Evolutionary conservation across 2,797 vertebrate genomes (phyloP).

Genomic region (Clarias laeviceps): DNA sequence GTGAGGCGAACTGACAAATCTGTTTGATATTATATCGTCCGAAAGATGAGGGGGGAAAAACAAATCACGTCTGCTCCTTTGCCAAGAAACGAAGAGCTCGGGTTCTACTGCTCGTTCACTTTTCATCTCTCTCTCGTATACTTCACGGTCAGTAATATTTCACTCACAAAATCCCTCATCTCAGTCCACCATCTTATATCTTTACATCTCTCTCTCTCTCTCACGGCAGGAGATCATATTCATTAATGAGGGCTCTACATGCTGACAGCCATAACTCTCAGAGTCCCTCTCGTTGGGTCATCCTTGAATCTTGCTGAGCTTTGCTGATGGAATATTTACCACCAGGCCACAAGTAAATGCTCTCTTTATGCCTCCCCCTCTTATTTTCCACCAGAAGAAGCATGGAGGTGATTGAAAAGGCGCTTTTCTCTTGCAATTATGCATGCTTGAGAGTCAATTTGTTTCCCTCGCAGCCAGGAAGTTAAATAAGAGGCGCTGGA

Average conservation of each 20-base stretch:
- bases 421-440: neutral
- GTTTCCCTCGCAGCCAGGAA: neutral
- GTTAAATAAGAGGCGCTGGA: neutral
- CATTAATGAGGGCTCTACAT: slow-evolving; percentile 48
- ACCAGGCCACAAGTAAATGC: slow-evolving; percentile 17
- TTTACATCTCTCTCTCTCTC: neutral
- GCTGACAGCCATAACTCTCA: slow-evolving; percentile 53
- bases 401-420: slow-evolving; percentile 7
- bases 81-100: slow-evolving; percentile 30
- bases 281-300: slow-evolving; percentile 46
- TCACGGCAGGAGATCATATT: slow-evolving; percentile 51
- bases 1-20: slow-evolving; percentile 45
- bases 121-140: slow-evolving; percentile 25
- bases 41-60: slow-evolving; percentile 12
- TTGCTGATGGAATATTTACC: slow-evolving; percentile 43
- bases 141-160: slow-evolving; percentile 20
- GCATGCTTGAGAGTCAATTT: neutral
- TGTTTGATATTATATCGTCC: slow-evolving; percentile 48
- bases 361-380: slow-evolving; percentile 9
- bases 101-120: slow-evolving; percentile 26
- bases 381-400: neutral
- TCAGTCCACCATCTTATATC: neutral
- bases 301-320: slow-evolving; percentile 48
- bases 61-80: slow-evolving; percentile 35
- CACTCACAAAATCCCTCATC: slow-evolving; percentile 13